Conservation (phyloP, 1,140 invertebrate species). For the Bombus pascuorum region DNA sequence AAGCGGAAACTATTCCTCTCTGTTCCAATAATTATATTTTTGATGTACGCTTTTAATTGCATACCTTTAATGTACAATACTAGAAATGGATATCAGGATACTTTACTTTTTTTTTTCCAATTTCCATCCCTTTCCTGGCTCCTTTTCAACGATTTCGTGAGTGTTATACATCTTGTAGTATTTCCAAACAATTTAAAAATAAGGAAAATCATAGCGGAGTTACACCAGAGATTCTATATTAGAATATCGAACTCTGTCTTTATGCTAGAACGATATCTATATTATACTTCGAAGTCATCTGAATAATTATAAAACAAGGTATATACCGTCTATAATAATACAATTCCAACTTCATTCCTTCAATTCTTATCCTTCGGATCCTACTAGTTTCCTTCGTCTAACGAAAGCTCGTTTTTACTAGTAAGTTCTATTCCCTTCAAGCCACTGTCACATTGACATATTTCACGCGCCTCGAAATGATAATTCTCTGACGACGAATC, state of each 20-base stretch:
- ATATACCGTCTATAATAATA: background rate
- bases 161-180: background rate
- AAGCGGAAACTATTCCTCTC: too few relatives aligned
- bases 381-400: background rate
- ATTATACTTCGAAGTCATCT: too few relatives aligned
- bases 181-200: background rate
- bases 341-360: background rate
- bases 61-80: too few relatives aligned
- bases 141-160: background rate
- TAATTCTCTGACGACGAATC: background rate
- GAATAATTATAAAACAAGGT: too few relatives aligned
- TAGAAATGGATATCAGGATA: too few relatives aligned
- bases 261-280: too few relatives aligned
- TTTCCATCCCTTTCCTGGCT: rapidly evolving
- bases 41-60: too few relatives aligned
- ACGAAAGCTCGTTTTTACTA: background rate
- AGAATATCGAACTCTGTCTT: too few relatives aligned
- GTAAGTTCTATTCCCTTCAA: background rate
- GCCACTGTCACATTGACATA: background rate
- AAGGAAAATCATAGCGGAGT: background rate
- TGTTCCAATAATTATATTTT: too few relatives aligned
- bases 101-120: background rate
- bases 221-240: too few relatives aligned
- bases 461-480: background rate
- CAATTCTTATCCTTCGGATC: too few relatives aligned